These are phyloP conservation scores for Pachyramphus minor DNA, from an alignment of 2,113 vertebrate species.

Conservation along the genomic window DNA sequence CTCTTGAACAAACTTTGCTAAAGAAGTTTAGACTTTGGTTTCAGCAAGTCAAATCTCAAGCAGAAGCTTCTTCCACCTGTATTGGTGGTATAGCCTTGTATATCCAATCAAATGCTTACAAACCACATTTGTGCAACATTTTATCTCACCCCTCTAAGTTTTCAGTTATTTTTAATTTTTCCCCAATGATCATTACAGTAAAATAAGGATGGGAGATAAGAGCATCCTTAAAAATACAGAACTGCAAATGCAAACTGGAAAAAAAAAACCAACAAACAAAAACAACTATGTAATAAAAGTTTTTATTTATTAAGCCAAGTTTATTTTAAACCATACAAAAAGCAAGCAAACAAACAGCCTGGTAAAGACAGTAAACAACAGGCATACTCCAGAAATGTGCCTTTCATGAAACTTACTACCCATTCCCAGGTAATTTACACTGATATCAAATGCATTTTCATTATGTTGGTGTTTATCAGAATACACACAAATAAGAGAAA, in stretches of 20 bases:
- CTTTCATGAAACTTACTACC: not conserved
- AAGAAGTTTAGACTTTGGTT: not conserved
- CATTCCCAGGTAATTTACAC: not conserved
- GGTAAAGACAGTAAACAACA: not conserved
- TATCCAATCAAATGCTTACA: not conserved
- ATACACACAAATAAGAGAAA: not conserved
- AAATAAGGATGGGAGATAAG: not conserved
- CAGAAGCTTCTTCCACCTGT: not conserved
- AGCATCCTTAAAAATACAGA: not conserved
- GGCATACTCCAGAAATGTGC: accelerated
- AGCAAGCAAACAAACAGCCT: not conserved
- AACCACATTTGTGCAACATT: not conserved
- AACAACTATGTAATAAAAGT: not conserved
- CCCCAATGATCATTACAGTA: not conserved
- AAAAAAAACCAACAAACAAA: not conserved
- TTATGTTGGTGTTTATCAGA: not conserved
- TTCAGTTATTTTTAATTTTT: not conserved
- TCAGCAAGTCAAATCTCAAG: not conserved
- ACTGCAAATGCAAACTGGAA: not conserved
- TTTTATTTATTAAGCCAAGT: not conserved
- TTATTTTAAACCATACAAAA: not conserved
- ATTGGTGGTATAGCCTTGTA: not conserved
- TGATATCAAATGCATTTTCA: not conserved
- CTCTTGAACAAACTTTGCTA: not conserved
- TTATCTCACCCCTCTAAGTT: not conserved